Evolutionary conservation across 2,113 vertebrate species (phyloP).

Genomic region (Mus musculus): DNA sequence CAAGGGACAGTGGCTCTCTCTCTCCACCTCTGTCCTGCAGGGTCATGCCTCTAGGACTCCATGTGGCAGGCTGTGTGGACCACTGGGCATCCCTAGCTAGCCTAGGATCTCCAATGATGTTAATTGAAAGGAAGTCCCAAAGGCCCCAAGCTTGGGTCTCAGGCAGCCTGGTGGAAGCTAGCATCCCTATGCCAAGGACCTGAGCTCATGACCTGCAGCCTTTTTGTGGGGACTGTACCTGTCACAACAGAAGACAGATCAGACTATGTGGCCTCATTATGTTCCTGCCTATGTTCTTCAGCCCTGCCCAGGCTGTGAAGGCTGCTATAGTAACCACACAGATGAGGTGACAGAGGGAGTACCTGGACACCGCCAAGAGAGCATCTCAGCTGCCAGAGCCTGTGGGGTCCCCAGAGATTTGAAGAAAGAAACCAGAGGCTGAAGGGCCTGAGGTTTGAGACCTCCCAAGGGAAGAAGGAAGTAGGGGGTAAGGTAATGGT

Average conservation of each 20-base stretch:
- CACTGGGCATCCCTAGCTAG: not conserved
- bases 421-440: not conserved
- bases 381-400: not conserved
- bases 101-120: not conserved
- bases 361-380: not conserved
- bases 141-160: not conserved
- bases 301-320: no score
- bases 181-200: not conserved
- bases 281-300: not conserved
- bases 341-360: not conserved
- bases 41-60: not conserved
- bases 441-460: no score
- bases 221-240: not conserved
- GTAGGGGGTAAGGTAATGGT: rapidly evolving
- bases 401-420: not conserved
- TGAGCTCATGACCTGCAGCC: not conserved
- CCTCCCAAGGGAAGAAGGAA: not conserved
- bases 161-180: not conserved
- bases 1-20: no score
- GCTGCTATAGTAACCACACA: not conserved
- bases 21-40: not conserved
- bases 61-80: not conserved
- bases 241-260: not conserved
- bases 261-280: not conserved
- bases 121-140: not conserved